Evolutionary conservation across 2,797 vertebrate species (phyloP).

Genomic region (Cryptoblepharus egeriae): DNA sequence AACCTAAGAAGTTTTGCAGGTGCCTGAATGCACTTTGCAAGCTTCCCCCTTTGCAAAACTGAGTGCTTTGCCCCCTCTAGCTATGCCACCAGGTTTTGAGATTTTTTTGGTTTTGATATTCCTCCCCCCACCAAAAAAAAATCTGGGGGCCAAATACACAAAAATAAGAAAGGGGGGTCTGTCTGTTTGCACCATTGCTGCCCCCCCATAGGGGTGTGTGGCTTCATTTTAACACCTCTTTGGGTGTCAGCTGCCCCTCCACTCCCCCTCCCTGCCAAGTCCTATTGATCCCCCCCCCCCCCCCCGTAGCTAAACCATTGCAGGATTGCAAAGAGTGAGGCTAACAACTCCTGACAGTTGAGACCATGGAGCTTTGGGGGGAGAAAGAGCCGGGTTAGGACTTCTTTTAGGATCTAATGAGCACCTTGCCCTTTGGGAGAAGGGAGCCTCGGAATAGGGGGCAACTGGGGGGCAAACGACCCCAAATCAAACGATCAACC

Average conservation of each 20-base stretch:
- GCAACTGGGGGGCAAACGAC: too few relatives aligned
- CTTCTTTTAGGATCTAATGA: slow-evolving; percentile 19
- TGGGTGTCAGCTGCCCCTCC: slow-evolving; percentile 16
- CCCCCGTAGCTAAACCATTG: not conserved
- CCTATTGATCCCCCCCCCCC: not conserved
- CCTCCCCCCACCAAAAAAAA: too few relatives aligned
- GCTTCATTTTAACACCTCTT: slow-evolving; percentile 59
- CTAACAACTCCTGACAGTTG: slow-evolving; percentile 25
- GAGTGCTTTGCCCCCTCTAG: too few relatives aligned
- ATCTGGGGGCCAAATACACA: not conserved
- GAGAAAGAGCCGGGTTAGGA: not conserved
- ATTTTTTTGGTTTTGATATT: too few relatives aligned
- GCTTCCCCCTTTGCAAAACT: too few relatives aligned
- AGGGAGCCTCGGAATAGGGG: too few relatives aligned
- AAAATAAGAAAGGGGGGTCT: not conserved
- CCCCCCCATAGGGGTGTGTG: not conserved
- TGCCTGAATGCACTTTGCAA: too few relatives aligned
- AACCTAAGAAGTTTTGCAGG: too few relatives aligned
- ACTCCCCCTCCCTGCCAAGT: not conserved
- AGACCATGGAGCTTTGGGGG: slow-evolving; percentile 10
- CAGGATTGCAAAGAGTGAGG: slow-evolving; percentile 11
- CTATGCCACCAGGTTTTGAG: too few relatives aligned
- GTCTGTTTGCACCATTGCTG: too few relatives aligned
- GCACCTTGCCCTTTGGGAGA: not conserved
- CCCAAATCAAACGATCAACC: too few relatives aligned